phyloP scores from a whole-genome alignment of 2,113 vertebrate species.

The Notiomystis cincta region DNA sequence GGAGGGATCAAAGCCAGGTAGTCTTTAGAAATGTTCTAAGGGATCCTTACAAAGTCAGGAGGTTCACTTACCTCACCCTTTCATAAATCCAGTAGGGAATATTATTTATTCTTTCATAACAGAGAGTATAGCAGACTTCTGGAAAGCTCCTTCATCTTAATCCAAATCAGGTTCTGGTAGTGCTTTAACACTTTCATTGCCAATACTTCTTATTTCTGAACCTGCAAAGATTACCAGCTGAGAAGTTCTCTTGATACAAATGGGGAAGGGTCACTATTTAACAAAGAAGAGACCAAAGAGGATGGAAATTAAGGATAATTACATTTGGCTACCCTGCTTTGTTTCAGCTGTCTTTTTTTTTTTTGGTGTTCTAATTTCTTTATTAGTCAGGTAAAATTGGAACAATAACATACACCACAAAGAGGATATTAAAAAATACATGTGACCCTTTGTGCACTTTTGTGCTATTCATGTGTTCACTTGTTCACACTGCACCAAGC shows the following conservation, averaged over 20 bases:
- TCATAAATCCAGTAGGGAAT: not conserved
- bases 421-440: not conserved
- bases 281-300: not conserved
- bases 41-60: not conserved
- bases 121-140: not conserved
- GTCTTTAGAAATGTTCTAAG: not conserved
- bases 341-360: not conserved
- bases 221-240: not conserved
- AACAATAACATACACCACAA: not conserved
- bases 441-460: not conserved
- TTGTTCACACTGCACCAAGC: not conserved
- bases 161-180: not conserved
- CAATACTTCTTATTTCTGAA: not conserved
- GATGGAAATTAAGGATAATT: not conserved
- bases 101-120: not conserved
- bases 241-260: not conserved
- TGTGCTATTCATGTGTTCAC: not conserved
- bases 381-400: not conserved
- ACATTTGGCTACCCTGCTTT: not conserved
- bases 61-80: not conserved
- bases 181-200: not conserved
- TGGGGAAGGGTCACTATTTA: not conserved
- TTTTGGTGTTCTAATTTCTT: not conserved
- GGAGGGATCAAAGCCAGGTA: not conserved
- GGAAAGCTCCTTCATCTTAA: not conserved